Conservation (phyloP, 2,797 vertebrate genomes). For the Artibeus lituratus region DNA sequence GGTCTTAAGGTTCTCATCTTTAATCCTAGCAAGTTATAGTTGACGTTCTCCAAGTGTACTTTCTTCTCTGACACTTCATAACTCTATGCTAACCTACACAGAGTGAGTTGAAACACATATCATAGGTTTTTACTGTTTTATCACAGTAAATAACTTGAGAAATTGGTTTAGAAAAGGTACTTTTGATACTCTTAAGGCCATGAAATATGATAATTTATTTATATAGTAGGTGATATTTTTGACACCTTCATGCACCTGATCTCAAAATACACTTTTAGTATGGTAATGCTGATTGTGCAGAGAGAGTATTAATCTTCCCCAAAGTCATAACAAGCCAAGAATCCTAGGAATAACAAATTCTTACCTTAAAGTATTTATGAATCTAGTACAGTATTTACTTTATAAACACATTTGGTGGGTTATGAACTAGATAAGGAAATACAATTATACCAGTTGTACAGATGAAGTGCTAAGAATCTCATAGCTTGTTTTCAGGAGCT, state of each 20-base stretch:
- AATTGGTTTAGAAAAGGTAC: background rate
- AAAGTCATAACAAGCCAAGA: background rate
- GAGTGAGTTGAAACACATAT: background rate
- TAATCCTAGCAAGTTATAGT: background rate
- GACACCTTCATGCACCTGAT: background rate
- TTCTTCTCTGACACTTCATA: background rate
- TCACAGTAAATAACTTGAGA: background rate
- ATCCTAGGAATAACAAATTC: background rate
- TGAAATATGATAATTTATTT: background rate
- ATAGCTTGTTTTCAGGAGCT: background rate
- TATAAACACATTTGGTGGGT: background rate
- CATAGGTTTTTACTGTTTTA: background rate
- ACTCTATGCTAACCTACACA: background rate
- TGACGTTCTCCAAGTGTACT: background rate
- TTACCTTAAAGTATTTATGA: background rate
- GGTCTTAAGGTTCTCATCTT: background rate
- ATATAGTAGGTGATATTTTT: background rate
- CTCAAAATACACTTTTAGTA: background rate
- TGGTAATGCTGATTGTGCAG: background rate
- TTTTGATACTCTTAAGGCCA: background rate
- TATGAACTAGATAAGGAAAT: background rate
- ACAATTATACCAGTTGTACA: background rate
- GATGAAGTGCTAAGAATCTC: background rate
- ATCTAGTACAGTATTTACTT: background rate
- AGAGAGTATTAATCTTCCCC: background rate